A percentile compares a stretch with the other conserved stretches of the same genome.
Evolutionary conservation across 2,888 invertebrate genomes (phyloP).

Genomic region (Campoletis raptor): DNA sequence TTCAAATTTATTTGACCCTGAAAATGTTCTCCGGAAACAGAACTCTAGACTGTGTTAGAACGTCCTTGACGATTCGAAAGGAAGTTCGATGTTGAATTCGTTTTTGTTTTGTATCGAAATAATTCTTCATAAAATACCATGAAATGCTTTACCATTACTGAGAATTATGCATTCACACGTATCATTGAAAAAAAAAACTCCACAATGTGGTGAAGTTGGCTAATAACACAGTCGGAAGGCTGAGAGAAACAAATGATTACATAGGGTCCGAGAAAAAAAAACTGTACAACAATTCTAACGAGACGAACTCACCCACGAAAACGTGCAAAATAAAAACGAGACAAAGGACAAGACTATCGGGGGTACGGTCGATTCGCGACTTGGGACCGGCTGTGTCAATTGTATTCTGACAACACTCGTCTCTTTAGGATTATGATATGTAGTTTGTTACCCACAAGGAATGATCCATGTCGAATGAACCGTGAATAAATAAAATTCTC

Average conservation of each 20-base stretch:
- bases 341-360: constrained; percentile 1
- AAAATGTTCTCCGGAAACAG: no score
- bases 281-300: background rate
- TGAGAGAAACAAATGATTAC: background rate
- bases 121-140: background rate
- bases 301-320: no score
- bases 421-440: background rate
- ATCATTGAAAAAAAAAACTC: background rate
- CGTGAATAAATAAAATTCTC: background rate
- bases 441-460: background rate
- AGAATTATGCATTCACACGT: background rate
- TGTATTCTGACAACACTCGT: constrained; percentile 16
- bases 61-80: background rate
- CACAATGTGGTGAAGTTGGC: background rate
- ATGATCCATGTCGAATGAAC: background rate
- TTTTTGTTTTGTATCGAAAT: background rate
- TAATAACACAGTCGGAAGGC: background rate
- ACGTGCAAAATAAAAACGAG: background rate
- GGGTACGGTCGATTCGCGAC: constrained; percentile 16
- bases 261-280: background rate
- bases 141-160: background rate
- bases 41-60: no score
- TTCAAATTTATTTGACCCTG: no score
- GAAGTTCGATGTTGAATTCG: background rate
- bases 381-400: constrained; percentile 26